Base-by-base conservation (phyloP, 1,140 invertebrate genomes). In the Musca domestica region DNA sequence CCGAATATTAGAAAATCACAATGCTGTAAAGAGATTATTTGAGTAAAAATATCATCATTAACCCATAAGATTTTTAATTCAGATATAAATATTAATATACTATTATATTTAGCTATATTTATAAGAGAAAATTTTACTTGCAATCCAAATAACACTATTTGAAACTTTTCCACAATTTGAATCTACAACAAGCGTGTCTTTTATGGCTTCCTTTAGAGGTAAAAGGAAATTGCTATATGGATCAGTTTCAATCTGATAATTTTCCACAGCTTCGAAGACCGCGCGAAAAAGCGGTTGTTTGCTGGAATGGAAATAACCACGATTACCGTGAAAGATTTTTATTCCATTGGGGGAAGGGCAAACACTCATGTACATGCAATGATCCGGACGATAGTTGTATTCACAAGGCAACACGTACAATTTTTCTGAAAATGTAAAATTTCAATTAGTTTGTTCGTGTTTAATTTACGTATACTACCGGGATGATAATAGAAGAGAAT, bases 401-500 rank as follows among this genome's bases (percentile, higher is more conserved):
- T 92, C 86, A 80, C 95, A 98, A 0, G 90, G 87, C 80, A 94
- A 90, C 41, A 95, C 84, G 71, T 90, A 90, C 15, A 98, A 83
- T 74, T 92, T 90, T 67, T 92, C 92, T 67, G 19, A 63, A 63
- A 67, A 41, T 12, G 27, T 22, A n/a, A 46, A 46, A 30, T 52
- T 3, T 85, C 34, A 10, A 2, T 41, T 2, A 41, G 5, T 41
- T 41, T 5, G n/a, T n/a, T n/a, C n/a, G n/a, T 63, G 12, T 25
- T 15, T 20, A 25, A 47, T 15, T 17, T 64, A 19, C 7, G n/a
- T 27, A 25, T 3, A 48, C 10, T 63, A 64, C 61, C 67, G 73
- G 93, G 90, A 86, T 96, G 90, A 83, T 90, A 93, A 83, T 95
- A 91, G 81, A 98, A 97, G 73, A 96, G 91, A 71, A 98, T 95